Conservation (phyloP, 2,797 vertebrate genomes). For the Anisognathus igniventris region DNA sequence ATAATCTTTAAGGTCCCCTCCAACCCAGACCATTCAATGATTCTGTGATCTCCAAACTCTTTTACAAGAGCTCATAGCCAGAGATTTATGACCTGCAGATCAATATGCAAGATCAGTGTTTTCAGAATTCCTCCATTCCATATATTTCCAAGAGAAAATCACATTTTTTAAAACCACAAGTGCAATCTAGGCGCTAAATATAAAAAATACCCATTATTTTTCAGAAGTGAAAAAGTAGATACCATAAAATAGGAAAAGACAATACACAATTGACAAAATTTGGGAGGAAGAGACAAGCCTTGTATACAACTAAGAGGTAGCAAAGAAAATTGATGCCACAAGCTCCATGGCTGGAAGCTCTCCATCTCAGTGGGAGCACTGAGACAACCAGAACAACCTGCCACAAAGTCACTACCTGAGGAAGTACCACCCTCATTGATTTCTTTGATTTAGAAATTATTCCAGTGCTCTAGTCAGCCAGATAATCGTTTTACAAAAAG, state of each 20-base stretch:
- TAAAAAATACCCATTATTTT: not conserved
- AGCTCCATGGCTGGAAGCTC: not conserved
- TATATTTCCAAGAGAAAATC: not conserved
- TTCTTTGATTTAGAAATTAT: not conserved
- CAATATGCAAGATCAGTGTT: not conserved
- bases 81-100: not conserved
- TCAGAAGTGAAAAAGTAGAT: not conserved
- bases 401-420: not conserved
- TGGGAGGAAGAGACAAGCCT: not conserved
- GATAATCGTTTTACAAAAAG: conserved; percentile 27
- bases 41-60: not conserved
- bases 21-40: not conserved
- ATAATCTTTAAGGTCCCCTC: not conserved
- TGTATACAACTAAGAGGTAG: not conserved
- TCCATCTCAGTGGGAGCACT: not conserved
- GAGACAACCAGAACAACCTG: not conserved
- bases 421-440: not conserved
- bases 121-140: not conserved
- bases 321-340: not conserved
- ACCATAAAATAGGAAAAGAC: not conserved
- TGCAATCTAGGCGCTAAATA: not conserved
- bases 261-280: not conserved
- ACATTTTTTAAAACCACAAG: not conserved
- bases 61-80: not conserved
- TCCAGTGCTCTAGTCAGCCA: not conserved